These are phyloP conservation scores for Protonibea diacanthus DNA, from an alignment of 2,797 vertebrate genomes.

Conservation along the genomic window DNA sequence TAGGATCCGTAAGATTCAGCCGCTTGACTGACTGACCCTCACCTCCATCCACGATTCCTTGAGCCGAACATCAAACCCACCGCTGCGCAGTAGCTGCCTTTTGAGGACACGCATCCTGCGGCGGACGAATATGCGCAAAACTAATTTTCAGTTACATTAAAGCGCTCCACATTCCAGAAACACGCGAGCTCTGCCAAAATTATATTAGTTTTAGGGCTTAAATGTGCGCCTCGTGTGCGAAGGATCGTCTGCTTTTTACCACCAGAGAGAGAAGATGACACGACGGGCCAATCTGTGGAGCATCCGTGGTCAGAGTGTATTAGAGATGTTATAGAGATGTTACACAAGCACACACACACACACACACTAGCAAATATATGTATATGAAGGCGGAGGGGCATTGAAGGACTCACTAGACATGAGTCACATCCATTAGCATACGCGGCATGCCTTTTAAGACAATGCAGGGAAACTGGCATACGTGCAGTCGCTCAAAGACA, in stretches of 20 bases:
- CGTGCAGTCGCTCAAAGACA: background rate
- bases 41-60: background rate
- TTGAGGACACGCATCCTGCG: slow-evolving; percentile 12
- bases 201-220: slow-evolving; percentile 29
- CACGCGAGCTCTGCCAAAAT: slow-evolving; percentile 10
- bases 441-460: background rate
- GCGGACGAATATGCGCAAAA: background rate
- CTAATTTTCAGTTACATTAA: slow-evolving; percentile 10
- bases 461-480: slow-evolving; percentile 9
- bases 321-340: slow-evolving; percentile 38
- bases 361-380: background rate
- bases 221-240: slow-evolving; percentile 43
- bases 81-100: background rate
- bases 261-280: slow-evolving; percentile 65
- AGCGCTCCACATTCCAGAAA: slow-evolving; percentile 31
- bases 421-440: slow-evolving; percentile 29
- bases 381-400: background rate
- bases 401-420: background rate
- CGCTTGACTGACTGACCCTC: background rate
- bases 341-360: slow-evolving; percentile 36
- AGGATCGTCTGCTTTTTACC: slow-evolving; percentile 68
- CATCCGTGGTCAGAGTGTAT: slow-evolving; percentile 55
- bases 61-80: background rate
- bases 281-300: slow-evolving; percentile 53
- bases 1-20: too few species aligned